Evolutionary conservation across 2,113 vertebrate species (phyloP).

Genomic region (Loxodonta africana): DNA sequence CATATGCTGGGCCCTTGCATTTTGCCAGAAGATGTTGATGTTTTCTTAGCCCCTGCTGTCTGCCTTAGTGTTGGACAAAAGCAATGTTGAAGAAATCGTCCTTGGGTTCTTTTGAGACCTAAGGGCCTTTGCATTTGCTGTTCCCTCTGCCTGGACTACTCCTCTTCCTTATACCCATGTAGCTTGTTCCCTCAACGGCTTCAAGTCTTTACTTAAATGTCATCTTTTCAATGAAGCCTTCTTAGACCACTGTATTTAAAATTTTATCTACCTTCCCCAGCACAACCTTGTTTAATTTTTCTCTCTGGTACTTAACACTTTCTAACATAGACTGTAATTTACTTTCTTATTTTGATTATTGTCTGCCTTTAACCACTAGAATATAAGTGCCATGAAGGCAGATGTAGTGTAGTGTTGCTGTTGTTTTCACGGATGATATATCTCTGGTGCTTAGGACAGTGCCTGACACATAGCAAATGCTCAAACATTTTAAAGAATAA

Average conservation of each 20-base stretch:
- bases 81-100: background rate
- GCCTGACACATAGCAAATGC: background rate
- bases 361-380: background rate
- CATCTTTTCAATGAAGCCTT: background rate
- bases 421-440: background rate
- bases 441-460: background rate
- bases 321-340: background rate
- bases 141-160: background rate
- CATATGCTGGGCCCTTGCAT: background rate
- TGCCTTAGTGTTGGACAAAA: background rate
- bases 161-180: background rate
- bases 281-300: background rate
- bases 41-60: background rate
- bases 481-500: conserved; percentile 22
- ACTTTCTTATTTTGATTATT: background rate
- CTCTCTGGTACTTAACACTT: background rate
- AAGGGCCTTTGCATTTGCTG: background rate
- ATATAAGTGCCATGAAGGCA: background rate
- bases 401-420: background rate
- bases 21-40: background rate
- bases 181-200: background rate
- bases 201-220: background rate
- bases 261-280: background rate
- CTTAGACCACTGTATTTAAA: background rate
- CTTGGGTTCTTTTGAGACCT: background rate